Evolutionary conservation across 2,113 vertebrate genomes (phyloP).

Genomic region (Rhinichthys klamathensis): DNA sequence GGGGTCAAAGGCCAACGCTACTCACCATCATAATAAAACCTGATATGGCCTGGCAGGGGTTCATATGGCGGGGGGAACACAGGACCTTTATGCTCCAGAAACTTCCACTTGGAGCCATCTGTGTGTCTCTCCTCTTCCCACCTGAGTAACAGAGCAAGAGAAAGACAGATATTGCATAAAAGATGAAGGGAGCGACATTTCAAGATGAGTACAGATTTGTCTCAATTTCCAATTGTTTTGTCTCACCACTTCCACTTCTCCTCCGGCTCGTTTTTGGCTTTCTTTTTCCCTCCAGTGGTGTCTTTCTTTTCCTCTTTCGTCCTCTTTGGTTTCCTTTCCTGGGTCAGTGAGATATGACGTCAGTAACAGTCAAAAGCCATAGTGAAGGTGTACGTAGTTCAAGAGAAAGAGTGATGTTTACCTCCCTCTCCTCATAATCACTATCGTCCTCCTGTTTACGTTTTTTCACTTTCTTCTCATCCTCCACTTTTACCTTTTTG

Average conservation of each 20-base stretch:
- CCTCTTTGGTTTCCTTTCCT: slow-evolving; percentile 90
- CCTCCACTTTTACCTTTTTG: slow-evolving; percentile 94
- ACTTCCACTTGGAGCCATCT: slow-evolving; percentile 97
- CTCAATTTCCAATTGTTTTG: background rate
- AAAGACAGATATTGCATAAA: background rate
- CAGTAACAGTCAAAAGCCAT: background rate
- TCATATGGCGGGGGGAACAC: slow-evolving; percentile 94
- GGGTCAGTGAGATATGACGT: background rate
- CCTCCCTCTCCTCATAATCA: slow-evolving; percentile 72
- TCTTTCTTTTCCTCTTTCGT: slow-evolving; percentile 85
- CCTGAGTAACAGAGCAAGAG: slow-evolving; percentile 70
- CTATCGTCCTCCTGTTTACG: slow-evolving; percentile 85
- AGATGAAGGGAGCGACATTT: slow-evolving; percentile 5
- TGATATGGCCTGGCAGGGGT: slow-evolving; percentile 87
- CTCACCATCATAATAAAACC: slow-evolving; percentile 95
- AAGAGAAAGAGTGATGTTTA: slow-evolving; percentile 24
- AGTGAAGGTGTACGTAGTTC: background rate
- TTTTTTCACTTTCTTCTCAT: slow-evolving; percentile 91
- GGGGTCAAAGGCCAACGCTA: slow-evolving; percentile 29
- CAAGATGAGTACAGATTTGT: slow-evolving; percentile 23
- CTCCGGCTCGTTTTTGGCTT: slow-evolving; percentile 90
- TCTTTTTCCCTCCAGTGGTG: slow-evolving; percentile 83
- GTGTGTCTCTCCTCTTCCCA: slow-evolving; percentile 96
- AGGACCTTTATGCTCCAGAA: slow-evolving; percentile 95
- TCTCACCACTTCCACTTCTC: slow-evolving; percentile 98